Percentiles rank a stretch among this genome's conserved stretches.
phyloP scores from a whole-genome alignment of 2,797 vertebrate genomes.

The Cirrhinus mrigala region DNA sequence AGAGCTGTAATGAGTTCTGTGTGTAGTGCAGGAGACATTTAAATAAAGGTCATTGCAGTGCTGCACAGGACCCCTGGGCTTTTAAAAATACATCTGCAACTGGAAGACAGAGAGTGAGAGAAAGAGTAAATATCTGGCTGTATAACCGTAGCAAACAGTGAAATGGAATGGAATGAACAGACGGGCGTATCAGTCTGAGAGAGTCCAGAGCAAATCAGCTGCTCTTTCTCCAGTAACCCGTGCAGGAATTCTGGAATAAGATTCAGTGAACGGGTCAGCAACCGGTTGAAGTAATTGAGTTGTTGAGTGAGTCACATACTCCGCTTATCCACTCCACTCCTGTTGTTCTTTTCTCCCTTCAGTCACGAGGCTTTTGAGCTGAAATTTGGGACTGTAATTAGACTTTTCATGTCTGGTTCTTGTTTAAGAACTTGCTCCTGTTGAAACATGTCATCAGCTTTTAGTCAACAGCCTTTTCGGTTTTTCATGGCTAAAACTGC shows the following conservation, averaged over 20 bases:
- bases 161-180: conserved; percentile 75
- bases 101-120: conserved; percentile 24
- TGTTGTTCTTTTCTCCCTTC: neutral
- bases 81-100: conserved; percentile 81
- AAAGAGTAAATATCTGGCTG: conserved; percentile 40
- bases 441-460: neutral
- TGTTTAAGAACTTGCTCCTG: neutral
- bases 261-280: conserved; percentile 53
- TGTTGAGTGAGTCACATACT: conserved; percentile 21
- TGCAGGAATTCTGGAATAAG: conserved; percentile 36
- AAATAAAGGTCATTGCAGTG: conserved; percentile 84
- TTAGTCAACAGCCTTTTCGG: neutral
- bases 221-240: conserved; percentile 41
- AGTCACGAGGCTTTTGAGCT: neutral
- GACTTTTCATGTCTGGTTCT: neutral
- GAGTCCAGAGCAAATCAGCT: conserved; percentile 14
- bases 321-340: neutral
- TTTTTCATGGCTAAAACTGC: neutral
- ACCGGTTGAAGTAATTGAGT: conserved; percentile 40
- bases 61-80: conserved; percentile 77
- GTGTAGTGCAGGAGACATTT: conserved; percentile 82
- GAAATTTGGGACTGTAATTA: neutral
- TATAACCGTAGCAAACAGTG: conserved; percentile 60
- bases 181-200: neutral
- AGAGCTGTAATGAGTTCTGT: conserved; percentile 82